These are phyloP conservation scores for Drosophila setosimentum DNA, from an alignment of 2,888 invertebrate species.

Conservation along the genomic window DNA sequence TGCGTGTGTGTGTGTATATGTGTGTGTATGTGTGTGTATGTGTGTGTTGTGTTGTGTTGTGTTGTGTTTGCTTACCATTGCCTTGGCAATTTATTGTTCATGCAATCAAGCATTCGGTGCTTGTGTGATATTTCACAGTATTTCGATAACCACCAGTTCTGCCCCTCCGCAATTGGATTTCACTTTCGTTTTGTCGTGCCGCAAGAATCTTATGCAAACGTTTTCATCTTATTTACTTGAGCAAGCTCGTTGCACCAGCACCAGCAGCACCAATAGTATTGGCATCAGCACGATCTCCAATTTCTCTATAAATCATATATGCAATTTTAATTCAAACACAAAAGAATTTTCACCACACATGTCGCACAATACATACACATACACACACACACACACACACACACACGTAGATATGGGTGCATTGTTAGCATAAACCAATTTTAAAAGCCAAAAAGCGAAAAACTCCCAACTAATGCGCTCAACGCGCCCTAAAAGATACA, in stretches of 20 bases:
- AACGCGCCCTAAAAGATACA: slow-evolving; percentile 70
- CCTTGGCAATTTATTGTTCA: slow-evolving; percentile 43
- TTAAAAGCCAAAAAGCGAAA: slow-evolving; percentile 75
- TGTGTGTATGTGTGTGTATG: not conserved
- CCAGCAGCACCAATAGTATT: slow-evolving; percentile 21
- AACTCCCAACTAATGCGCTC: slow-evolving; percentile 75
- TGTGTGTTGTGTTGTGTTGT: not conserved
- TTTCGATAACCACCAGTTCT: slow-evolving; percentile 20
- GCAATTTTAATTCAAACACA: slow-evolving; percentile 80
- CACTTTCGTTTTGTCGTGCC: slow-evolving; percentile 42
- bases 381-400: slow-evolving; percentile 22
- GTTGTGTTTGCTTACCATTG: slow-evolving; percentile 17
- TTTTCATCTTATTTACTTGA: slow-evolving; percentile 66
- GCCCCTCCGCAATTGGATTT: slow-evolving; percentile 37
- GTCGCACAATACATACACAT: slow-evolving; percentile 30
- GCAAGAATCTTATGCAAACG: slow-evolving; percentile 69
- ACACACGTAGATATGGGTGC: slow-evolving; percentile 32
- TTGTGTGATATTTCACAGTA: slow-evolving; percentile 40
- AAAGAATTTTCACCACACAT: slow-evolving; percentile 66
- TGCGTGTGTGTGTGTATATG: not conserved
- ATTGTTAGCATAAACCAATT: slow-evolving; percentile 80
- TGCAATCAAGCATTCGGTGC: slow-evolving; percentile 18
- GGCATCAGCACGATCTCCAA: slow-evolving; percentile 54
- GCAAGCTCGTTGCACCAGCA: slow-evolving; percentile 27
- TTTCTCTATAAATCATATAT: slow-evolving; percentile 74